Evolutionary conservation across 2,888 invertebrate species (phyloP), one percentile per base, ranked within the genome.

Genomic region (Tenthredo amoena): DNA sequence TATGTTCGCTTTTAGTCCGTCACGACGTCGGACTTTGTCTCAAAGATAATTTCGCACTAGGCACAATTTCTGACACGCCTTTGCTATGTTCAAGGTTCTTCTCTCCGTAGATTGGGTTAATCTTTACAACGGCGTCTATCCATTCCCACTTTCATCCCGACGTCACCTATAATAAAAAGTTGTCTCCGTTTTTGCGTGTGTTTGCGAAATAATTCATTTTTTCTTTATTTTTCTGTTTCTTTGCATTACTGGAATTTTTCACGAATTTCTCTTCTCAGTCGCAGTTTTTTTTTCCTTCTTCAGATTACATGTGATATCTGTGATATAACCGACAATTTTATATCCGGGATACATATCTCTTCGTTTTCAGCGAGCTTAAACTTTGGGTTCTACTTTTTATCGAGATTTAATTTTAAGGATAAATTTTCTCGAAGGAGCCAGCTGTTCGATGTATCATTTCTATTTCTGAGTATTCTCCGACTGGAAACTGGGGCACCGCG

Each of bases 401-500:
- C n/a, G n/a, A 18, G 71, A 72, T 34, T 72, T 72, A 72, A 72
- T 72, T 72, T 72, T n/a, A 55, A n/a, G n/a, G 55, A 55, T 55
- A n/a, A 55, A 55, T 55, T n/a, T n/a, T 72, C 12, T 3, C 2
- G n/a, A 0, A 21, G 10, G 15, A 26, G 74, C 43, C 43, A 74
- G 72, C 21, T 74, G 40, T 43, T 40, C 74, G 12, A 4, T 74
- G n/a, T 15, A 12, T 74, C 40, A 9, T 21, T 43, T 26, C 21
- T 21, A 12, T 21, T 43, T 10, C 21, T 2, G 9, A 12, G 18
- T 9, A 47, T 43, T 40, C 18, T 74, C 10, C 15, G n/a, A 43
- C 40, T 21, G 47, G 12, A 43, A 74, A 74, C 21, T 21, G 74
- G 43, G 21, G 26, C 26, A 18, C 26, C 43, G 26, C 40, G 40